A percentile compares a stretch with the other conserved stretches of the same genome.
These are phyloP conservation scores for Eupithecia vulgata DNA, from an alignment of 2,888 invertebrate genomes.

Conservation along the genomic window DNA sequence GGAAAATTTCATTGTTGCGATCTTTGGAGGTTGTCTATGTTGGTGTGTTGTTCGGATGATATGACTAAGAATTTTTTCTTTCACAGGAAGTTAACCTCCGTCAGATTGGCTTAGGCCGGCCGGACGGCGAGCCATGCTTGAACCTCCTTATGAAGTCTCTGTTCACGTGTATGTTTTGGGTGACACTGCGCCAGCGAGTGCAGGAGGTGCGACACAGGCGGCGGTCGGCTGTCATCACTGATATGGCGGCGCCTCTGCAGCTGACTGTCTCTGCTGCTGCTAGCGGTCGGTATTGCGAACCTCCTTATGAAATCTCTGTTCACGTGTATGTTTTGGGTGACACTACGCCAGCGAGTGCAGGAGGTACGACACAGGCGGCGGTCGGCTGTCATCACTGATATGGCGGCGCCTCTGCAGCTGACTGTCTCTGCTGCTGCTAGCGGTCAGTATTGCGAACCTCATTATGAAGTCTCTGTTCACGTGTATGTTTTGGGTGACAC, in stretches of 20 bases:
- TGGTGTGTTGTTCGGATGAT: too few relatives aligned
- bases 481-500: conserved; percentile 97
- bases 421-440: conserved; percentile 89
- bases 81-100: conserved; percentile 87
- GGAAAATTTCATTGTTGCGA: background rate
- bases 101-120: conserved; percentile 92
- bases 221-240: conserved; percentile 87
- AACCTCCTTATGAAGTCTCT: conserved; percentile 92
- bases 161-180: conserved; percentile 97
- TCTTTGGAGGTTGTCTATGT: background rate
- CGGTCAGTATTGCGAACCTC: conserved; percentile 61
- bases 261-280: conserved; percentile 90
- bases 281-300: conserved; percentile 69
- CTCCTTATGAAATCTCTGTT: conserved; percentile 89
- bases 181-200: conserved; percentile 95
- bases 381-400: conserved; percentile 87
- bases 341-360: conserved; percentile 94
- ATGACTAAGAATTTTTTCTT: background rate
- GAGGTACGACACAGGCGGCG: conserved; percentile 88
- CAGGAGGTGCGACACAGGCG: conserved; percentile 89
- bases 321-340: conserved; percentile 97
- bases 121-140: conserved; percentile 86
- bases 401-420: conserved; percentile 91
- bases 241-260: conserved; percentile 91
- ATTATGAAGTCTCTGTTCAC: conserved; percentile 92